Conservation (phyloP, 2,888 invertebrate species). For the Sphecodes monilicornis region DNA sequence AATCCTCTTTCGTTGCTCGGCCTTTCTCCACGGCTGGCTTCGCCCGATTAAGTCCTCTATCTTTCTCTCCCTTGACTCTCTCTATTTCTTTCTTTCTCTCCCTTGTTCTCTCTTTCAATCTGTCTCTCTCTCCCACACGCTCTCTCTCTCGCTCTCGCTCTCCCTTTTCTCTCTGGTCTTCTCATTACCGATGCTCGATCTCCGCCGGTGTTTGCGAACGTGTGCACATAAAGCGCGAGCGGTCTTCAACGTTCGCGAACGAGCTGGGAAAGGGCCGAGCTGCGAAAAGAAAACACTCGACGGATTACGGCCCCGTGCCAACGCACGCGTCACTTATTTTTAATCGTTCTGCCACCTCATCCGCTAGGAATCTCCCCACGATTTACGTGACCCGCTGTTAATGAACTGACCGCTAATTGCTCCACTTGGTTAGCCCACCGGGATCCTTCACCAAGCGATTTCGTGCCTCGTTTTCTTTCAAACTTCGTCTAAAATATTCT, state of each 20-base stretch:
- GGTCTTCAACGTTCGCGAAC: not conserved
- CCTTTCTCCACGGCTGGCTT: slow-evolving; percentile 30
- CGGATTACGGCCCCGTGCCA: not conserved
- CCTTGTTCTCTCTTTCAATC: not conserved
- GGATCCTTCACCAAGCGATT: not conserved
- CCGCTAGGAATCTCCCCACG: not conserved
- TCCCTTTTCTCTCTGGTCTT: not conserved
- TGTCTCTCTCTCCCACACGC: not conserved
- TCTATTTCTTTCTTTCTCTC: too few species aligned
- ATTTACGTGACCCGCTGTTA: not conserved
- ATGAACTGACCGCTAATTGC: slow-evolving; percentile 2
- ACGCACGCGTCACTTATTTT: slow-evolving; percentile 8
- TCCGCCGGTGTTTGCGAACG: slow-evolving; percentile 25
- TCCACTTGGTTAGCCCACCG: not conserved
- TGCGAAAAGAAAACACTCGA: slow-evolving; percentile 22
- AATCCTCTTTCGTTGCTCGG: slow-evolving; percentile 62
- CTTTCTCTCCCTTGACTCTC: not conserved
- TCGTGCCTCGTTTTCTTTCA: not conserved
- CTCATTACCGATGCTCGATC: slow-evolving; percentile 18
- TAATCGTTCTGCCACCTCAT: not conserved
- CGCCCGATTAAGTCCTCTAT: slow-evolving; percentile 47
- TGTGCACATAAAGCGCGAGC: slow-evolving; percentile 6
- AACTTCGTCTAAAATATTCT: not conserved
- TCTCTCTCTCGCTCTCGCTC: not conserved
- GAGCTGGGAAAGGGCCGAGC: slow-evolving; percentile 6